These are phyloP conservation scores for Orthosia cruda DNA, from an alignment of 2,888 invertebrate species.

Conservation along the genomic window DNA sequence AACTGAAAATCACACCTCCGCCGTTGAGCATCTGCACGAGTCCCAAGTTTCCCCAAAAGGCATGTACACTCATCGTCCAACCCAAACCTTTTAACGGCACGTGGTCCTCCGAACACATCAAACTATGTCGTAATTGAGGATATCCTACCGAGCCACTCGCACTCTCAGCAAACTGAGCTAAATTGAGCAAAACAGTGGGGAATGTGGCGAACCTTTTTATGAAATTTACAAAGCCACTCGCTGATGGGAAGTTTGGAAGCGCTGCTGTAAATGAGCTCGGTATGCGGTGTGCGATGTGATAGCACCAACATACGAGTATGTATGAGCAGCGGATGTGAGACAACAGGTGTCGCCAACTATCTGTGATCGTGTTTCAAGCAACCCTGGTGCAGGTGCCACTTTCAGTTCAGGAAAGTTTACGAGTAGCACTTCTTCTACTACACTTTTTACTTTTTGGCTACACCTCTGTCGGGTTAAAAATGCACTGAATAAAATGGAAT, in stretches of 20 bases:
- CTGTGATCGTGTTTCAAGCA: not conserved
- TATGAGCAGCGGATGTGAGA: not conserved
- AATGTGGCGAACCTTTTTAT: slow-evolving; percentile 13
- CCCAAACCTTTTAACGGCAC: slow-evolving; percentile 22
- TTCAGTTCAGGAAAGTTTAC: not conserved
- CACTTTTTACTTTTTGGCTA: not conserved
- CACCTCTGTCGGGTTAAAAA: too few species aligned
- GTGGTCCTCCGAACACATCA: slow-evolving; percentile 22
- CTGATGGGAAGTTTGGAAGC: slow-evolving; percentile 3
- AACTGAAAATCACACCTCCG: not conserved
- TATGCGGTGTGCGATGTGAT: not conserved
- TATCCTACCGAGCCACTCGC: slow-evolving; percentile 22
- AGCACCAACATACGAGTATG: not conserved
- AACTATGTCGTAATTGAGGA: slow-evolving; percentile 32
- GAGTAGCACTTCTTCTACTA: not conserved
- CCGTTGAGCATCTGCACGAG: not conserved
- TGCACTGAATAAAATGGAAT: not conserved
- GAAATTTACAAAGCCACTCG: slow-evolving; percentile 34
- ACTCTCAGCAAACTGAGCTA: slow-evolving; percentile 8
- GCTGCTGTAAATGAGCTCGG: slow-evolving; percentile 11
- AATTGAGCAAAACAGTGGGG: not conserved
- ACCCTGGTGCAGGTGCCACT: not conserved
- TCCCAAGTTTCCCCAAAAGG: not conserved
- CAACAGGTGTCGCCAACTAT: slow-evolving; percentile 16
- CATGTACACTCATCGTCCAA: not conserved